These are phyloP conservation scores for Drosophila watanabei DNA, from an alignment of 1,140 invertebrate species.

Conservation along the genomic window DNA sequence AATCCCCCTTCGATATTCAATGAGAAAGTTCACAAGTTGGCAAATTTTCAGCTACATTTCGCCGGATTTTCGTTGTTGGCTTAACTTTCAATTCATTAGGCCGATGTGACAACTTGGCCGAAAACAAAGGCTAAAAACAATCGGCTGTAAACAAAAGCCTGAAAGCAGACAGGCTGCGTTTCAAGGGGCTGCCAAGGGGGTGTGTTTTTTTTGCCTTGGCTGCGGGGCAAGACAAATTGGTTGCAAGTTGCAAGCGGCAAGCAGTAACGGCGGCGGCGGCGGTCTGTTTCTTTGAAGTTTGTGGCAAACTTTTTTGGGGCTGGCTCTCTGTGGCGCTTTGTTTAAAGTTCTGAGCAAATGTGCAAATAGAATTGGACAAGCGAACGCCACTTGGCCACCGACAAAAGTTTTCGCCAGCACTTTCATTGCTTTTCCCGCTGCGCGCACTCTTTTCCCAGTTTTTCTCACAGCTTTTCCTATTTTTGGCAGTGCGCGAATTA, in stretches of 20 bases:
- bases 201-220: background rate
- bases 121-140: constrained; percentile 77
- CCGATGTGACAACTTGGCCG: constrained; percentile 70
- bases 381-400: constrained; percentile 65
- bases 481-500: constrained; percentile 80
- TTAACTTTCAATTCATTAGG: constrained; percentile 78
- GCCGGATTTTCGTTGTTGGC: constrained; percentile 22
- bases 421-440: constrained; percentile 19
- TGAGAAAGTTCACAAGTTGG: constrained; percentile 10
- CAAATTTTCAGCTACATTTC: constrained; percentile 41
- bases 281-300: constrained; percentile 32
- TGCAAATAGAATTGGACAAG: constrained; percentile 76
- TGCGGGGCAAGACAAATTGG: constrained; percentile 66
- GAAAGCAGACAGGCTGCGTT: background rate
- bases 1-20: constrained; percentile 1
- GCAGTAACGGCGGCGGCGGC: background rate
- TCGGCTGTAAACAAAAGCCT: constrained; percentile 75
- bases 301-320: constrained; percentile 37
- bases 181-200: background rate
- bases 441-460: constrained; percentile 13
- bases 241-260: constrained; percentile 65
- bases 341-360: constrained; percentile 78
- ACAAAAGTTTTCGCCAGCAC: constrained; percentile 60
- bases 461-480: constrained; percentile 10
- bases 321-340: constrained; percentile 57